phyloP scores from a whole-genome alignment of 2,888 invertebrate genomes.

The Phengaris arion region DNA sequence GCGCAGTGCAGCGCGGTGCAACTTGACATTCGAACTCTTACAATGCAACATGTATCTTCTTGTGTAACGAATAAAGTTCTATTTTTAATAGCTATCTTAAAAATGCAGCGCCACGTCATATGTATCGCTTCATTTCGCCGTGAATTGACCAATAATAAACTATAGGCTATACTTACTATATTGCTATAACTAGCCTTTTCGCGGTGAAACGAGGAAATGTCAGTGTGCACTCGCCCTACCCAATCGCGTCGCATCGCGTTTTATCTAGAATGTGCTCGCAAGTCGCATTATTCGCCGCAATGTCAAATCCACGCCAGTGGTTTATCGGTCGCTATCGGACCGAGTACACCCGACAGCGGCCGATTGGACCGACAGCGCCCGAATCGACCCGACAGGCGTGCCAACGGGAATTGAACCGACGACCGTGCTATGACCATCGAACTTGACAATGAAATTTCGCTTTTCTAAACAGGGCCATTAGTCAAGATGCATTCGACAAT shows the following conservation, averaged over 20 bases:
- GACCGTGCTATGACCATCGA: conserved; percentile 38
- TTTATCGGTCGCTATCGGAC: conserved; percentile 44
- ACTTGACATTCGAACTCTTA: too few species aligned
- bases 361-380: not conserved
- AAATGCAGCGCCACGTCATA: too few species aligned
- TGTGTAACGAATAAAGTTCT: too few species aligned
- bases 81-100: too few species aligned
- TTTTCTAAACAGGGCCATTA: not conserved
- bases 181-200: not conserved
- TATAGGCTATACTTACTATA: too few species aligned
- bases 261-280: conserved; percentile 12
- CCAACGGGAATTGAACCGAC: conserved; percentile 46
- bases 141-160: too few species aligned
- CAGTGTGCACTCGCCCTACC: conserved; percentile 4
- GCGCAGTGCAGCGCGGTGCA: too few species aligned
- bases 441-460: conserved; percentile 20
- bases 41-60: too few species aligned
- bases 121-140: too few species aligned
- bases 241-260: conserved; percentile 9
- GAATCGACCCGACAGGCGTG: conserved; percentile 45
- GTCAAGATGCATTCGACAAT: too few species aligned
- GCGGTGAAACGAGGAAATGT: conserved; percentile 13
- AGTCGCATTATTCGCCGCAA: conserved; percentile 37
- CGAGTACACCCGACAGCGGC: not conserved
- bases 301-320: conserved; percentile 43